Conservation (phyloP, 2,797 vertebrate genomes). For the Peromyscus nudipes region DNA sequence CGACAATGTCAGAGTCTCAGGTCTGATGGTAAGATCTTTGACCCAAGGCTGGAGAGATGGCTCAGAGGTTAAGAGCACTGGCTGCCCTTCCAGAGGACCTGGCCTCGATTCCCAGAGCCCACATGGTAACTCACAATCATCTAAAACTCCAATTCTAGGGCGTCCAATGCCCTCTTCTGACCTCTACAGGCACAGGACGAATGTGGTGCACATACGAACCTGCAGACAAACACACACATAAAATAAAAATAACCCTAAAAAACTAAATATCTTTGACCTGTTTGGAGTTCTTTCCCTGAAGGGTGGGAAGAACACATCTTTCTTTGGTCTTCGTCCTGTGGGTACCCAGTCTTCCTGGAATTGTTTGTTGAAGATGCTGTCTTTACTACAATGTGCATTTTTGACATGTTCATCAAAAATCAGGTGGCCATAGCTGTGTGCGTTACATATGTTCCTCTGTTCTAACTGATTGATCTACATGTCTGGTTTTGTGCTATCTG, state of each 20-base stretch:
- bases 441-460: background rate
- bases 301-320: background rate
- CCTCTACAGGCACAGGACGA: too few relatives aligned
- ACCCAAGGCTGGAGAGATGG: too few relatives aligned
- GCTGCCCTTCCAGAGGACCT: background rate
- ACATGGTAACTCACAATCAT: background rate
- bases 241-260: background rate
- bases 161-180: background rate
- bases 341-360: background rate
- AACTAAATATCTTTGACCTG: background rate
- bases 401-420: background rate
- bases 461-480: background rate
- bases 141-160: background rate
- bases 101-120: background rate
- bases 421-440: too few relatives aligned
- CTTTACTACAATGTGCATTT: background rate
- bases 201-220: background rate
- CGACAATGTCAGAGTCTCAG: background rate
- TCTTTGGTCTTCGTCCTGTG: background rate
- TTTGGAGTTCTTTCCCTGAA: background rate
- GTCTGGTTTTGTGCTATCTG: background rate
- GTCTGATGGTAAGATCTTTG: background rate
- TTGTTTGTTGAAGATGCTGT: background rate
- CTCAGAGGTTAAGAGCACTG: background rate
- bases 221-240: background rate